Evolutionary conservation across 2,888 invertebrate species (phyloP).

Genomic region (Augiades crinisus): DNA sequence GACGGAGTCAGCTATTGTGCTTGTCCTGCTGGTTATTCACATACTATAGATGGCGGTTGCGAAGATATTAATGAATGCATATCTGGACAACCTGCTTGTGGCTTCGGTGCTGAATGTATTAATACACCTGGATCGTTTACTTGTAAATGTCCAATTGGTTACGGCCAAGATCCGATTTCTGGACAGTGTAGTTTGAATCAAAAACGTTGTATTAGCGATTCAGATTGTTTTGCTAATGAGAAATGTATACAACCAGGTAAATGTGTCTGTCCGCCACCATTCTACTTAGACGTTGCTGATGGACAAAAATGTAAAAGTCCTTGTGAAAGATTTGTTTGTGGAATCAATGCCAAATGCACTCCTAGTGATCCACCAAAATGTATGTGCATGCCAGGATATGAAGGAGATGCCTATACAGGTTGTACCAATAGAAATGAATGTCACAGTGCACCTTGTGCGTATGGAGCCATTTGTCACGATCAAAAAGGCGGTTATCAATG

Average conservation of each 20-base stretch:
- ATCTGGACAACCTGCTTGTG: slow-evolving; percentile 88
- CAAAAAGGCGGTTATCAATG: slow-evolving; percentile 93
- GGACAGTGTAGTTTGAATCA: slow-evolving; percentile 92
- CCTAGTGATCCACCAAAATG: slow-evolving; percentile 94
- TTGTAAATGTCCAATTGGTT: slow-evolving; percentile 91
- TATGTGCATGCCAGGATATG: slow-evolving; percentile 92
- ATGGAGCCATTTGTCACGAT: slow-evolving; percentile 94
- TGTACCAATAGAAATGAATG: slow-evolving; percentile 95
- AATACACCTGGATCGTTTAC: slow-evolving; percentile 89
- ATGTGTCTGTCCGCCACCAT: slow-evolving; percentile 95
- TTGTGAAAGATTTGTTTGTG: slow-evolving; percentile 94
- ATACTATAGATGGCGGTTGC: slow-evolving; percentile 90
- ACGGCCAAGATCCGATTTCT: slow-evolving; percentile 90
- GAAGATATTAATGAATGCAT: slow-evolving; percentile 92
- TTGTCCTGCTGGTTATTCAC: slow-evolving; percentile 92
- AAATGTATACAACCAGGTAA: slow-evolving; percentile 95
- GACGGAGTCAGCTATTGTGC: slow-evolving; percentile 96
- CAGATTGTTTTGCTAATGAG: slow-evolving; percentile 92
- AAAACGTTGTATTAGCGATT: slow-evolving; percentile 90
- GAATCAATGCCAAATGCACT: slow-evolving; percentile 94
- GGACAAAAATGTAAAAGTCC: slow-evolving; percentile 95
- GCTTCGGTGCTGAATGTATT: slow-evolving; percentile 92
- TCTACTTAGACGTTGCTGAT: slow-evolving; percentile 90
- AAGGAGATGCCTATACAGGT: slow-evolving; percentile 92
- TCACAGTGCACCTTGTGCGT: slow-evolving; percentile 90